phyloP scores from a whole-genome alignment of 2,113 vertebrate species.

The Spermophilus dauricus region DNA sequence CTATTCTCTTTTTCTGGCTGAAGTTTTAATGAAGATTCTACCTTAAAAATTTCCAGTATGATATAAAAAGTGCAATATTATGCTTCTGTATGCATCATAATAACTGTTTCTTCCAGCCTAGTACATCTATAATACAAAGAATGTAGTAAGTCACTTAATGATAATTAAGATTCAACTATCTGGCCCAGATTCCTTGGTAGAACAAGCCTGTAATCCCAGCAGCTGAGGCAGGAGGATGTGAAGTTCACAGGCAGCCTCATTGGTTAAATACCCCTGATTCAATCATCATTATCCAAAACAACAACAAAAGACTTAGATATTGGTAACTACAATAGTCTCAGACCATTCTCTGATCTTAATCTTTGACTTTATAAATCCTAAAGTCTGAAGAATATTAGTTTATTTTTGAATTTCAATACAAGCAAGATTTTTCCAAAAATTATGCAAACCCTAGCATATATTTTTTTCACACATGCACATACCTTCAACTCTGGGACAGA shows the following conservation, averaged over 20 bases:
- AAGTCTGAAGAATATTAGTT: background rate
- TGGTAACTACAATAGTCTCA: background rate
- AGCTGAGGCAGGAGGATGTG: no score
- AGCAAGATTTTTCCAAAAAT: background rate
- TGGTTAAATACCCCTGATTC: no score
- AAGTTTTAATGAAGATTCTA: background rate
- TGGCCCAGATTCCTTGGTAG: background rate
- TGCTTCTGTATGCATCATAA: background rate
- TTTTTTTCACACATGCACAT: background rate
- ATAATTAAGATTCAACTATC: slow-evolving; percentile 45
- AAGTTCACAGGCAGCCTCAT: no score
- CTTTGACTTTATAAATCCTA: slow-evolving; percentile 34
- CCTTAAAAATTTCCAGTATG: background rate
- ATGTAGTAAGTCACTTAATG: background rate
- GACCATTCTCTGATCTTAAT: slow-evolving; percentile 35
- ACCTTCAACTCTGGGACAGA: background rate
- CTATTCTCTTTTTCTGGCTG: background rate
- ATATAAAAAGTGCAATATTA: background rate
- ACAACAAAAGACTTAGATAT: background rate
- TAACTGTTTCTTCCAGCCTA: background rate
- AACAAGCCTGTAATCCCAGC: no score
- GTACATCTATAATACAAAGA: background rate
- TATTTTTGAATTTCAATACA: slow-evolving; percentile 39
- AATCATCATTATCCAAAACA: background rate
- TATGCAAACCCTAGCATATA: background rate